phyloP scores from a whole-genome alignment of 2,888 invertebrate genomes.

The Perizoma affinitatum region DNA sequence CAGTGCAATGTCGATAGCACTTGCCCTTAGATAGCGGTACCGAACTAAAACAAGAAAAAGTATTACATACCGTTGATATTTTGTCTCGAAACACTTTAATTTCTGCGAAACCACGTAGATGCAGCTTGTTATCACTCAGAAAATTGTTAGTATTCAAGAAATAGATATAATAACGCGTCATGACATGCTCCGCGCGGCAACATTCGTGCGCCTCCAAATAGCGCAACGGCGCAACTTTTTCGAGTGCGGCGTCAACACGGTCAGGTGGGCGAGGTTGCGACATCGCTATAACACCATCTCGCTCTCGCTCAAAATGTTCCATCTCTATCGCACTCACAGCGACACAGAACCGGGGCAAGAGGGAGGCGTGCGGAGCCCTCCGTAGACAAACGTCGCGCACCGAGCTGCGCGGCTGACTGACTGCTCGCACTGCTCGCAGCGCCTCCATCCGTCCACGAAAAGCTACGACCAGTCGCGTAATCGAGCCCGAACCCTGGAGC shows the following conservation, averaged over 20 bases:
- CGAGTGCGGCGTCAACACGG: slow-evolving; percentile 84
- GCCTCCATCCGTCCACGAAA: slow-evolving; percentile 52
- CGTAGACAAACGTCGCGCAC: slow-evolving; percentile 82
- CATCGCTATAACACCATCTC: slow-evolving; percentile 75
- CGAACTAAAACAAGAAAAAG: slow-evolving; percentile 43
- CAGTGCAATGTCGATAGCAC: slow-evolving; percentile 60
- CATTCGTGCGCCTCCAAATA: slow-evolving; percentile 83
- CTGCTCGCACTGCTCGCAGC: slow-evolving; percentile 56
- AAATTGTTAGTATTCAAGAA: slow-evolving; percentile 63
- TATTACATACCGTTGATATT: slow-evolving; percentile 64
- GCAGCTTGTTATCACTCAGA: slow-evolving; percentile 55
- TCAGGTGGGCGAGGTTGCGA: slow-evolving; percentile 85
- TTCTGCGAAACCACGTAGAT: slow-evolving; percentile 49
- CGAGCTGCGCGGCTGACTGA: slow-evolving; percentile 83
- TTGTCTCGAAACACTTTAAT: slow-evolving; percentile 41
- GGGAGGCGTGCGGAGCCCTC: slow-evolving; percentile 69
- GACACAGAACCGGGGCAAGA: slow-evolving; percentile 48
- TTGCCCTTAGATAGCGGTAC: slow-evolving; percentile 46
- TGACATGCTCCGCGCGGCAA: slow-evolving; percentile 70
- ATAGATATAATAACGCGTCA: slow-evolving; percentile 75
- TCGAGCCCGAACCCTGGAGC: slow-evolving; percentile 59
- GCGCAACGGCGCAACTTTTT: slow-evolving; percentile 84
- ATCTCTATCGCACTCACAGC: slow-evolving; percentile 68
- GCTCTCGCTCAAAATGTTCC: slow-evolving; percentile 45
- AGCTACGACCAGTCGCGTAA: slow-evolving; percentile 56